phyloP scores from a whole-genome alignment of 2,888 invertebrate genomes.

The Machimus atricapillus region DNA sequence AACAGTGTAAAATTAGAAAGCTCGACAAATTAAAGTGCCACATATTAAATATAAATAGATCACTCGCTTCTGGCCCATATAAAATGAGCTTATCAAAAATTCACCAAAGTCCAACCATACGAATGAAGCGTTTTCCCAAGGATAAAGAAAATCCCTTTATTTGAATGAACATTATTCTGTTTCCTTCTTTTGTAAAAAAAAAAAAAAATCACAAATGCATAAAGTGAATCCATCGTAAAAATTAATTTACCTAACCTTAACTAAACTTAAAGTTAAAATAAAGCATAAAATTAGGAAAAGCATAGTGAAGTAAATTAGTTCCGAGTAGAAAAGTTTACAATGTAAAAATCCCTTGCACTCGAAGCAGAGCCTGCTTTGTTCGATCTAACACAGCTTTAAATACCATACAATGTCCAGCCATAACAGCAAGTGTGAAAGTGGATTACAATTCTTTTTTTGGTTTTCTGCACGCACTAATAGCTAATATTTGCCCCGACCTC shows the following conservation, averaged over 20 bases:
- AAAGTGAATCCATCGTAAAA: constrained; percentile 38
- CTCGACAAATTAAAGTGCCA: not conserved
- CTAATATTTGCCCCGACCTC: constrained; percentile 42
- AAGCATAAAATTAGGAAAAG: constrained; percentile 38
- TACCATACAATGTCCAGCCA: constrained; percentile 29
- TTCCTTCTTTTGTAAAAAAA: constrained; percentile 14
- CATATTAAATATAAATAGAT: not conserved
- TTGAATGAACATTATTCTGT: constrained; percentile 10
- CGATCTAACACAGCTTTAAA: constrained; percentile 39
- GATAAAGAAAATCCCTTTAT: constrained; percentile 9
- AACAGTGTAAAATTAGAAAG: not conserved
- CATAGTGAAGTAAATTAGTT: constrained; percentile 37
- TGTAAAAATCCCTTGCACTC: constrained; percentile 46
- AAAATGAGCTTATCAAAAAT: not conserved
- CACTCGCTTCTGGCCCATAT: not conserved
- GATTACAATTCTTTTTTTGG: constrained; percentile 37
- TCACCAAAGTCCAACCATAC: not conserved
- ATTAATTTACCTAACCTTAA: constrained; percentile 25
- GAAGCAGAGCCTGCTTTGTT: constrained; percentile 26
- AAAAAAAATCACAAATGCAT: constrained; percentile 35
- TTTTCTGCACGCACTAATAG: constrained; percentile 8
- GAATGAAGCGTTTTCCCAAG: not conserved
- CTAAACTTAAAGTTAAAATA: constrained; percentile 7
- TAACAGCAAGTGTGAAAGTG: not conserved
- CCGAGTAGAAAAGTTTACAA: constrained; percentile 43